Evolutionary conservation across 2,113 vertebrate genomes (phyloP).

Genomic region (Trematocara zebra): DNA sequence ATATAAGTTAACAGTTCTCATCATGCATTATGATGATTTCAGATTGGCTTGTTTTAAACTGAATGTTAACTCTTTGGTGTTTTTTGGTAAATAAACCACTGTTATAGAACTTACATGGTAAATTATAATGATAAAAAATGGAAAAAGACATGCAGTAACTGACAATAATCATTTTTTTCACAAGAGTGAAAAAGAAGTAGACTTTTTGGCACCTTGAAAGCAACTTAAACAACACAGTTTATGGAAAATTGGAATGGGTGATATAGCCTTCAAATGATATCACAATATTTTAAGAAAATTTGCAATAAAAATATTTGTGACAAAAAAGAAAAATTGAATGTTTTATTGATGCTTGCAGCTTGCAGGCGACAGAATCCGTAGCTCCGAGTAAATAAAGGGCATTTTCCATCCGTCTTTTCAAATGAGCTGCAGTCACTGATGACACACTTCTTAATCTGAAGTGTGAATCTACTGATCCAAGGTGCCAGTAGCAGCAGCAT

Average conservation of each 20-base stretch:
- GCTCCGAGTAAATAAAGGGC: neutral
- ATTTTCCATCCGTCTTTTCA: neutral
- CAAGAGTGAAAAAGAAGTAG: neutral
- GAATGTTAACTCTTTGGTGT: neutral
- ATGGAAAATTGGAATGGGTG: neutral
- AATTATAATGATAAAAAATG: neutral
- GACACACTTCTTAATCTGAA: neutral
- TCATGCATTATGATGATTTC: neutral
- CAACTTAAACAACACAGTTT: neutral
- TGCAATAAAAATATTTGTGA: neutral
- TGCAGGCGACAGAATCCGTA: neutral
- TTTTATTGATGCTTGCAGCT: neutral
- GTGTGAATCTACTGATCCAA: neutral
- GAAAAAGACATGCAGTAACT: neutral
- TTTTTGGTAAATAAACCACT: neutral
- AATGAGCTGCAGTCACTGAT: neutral
- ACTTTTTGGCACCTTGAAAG: neutral
- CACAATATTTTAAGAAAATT: neutral
- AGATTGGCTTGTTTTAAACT: neutral
- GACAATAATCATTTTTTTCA: neutral
- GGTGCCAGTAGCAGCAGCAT: neutral
- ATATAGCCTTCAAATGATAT: neutral
- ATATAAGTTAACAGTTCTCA: neutral
- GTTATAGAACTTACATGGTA: neutral
- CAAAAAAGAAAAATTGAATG: neutral